Evolutionary conservation across 2,113 vertebrate genomes (phyloP).

Genomic region (Amazona vittata): DNA sequence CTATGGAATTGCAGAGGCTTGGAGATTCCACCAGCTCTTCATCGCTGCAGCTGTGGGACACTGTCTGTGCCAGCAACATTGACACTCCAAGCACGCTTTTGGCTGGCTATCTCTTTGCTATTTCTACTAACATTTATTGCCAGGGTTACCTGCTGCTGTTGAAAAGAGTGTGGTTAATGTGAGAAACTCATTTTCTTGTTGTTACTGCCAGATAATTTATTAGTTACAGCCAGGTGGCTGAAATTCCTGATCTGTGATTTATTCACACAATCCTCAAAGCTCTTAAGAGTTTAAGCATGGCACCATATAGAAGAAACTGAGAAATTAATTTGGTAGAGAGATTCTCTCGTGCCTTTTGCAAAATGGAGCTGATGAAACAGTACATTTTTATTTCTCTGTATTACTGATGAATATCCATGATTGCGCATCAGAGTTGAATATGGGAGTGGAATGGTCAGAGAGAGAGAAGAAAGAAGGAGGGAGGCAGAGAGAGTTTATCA

Average conservation of each 20-base stretch:
- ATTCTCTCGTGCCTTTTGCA: background rate
- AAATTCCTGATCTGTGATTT: background rate
- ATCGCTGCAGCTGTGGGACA: rapidly evolving
- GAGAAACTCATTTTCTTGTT: background rate
- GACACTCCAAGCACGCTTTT: rapidly evolving
- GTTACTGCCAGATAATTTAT: background rate
- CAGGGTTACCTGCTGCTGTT: background rate
- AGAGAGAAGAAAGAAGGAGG: background rate
- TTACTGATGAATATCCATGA: background rate
- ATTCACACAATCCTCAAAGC: background rate
- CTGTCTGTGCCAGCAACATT: rapidly evolving
- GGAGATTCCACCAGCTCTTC: background rate
- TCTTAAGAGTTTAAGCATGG: background rate
- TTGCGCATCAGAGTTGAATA: background rate
- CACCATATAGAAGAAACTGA: background rate
- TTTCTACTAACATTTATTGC: background rate
- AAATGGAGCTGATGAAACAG: background rate
- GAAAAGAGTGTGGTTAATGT: background rate
- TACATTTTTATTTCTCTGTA: background rate
- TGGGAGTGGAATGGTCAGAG: background rate
- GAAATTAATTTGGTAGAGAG: background rate
- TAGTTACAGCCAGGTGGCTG: background rate
- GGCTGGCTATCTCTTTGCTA: background rate
- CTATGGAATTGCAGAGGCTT: background rate
- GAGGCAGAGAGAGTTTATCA: background rate